Evolutionary conservation across 1,140 invertebrate species (phyloP).

Genomic region (Adoxophyes honmai): DNA sequence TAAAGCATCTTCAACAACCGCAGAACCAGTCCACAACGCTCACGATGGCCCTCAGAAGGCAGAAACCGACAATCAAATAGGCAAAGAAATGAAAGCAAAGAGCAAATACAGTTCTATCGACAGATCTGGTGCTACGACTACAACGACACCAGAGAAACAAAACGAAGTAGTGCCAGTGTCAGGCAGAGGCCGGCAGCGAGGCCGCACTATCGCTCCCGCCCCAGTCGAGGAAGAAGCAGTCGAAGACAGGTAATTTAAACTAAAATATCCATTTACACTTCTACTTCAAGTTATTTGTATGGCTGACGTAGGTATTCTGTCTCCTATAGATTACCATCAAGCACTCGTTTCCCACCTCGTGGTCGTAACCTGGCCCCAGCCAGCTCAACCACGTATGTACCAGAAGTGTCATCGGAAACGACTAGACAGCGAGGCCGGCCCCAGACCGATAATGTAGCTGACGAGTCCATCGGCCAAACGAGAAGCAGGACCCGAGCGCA

Average conservation of each 20-base stretch:
- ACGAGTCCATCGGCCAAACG: slow-evolving; percentile 68
- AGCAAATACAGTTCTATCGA: slow-evolving; percentile 84
- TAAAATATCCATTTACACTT: background rate
- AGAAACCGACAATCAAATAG: slow-evolving; percentile 68
- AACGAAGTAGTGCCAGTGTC: slow-evolving; percentile 83
- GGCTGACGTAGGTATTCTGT: slow-evolving; percentile 17
- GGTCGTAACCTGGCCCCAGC: slow-evolving; percentile 78
- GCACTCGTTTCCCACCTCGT: slow-evolving; percentile 87
- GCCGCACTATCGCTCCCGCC: slow-evolving; percentile 77
- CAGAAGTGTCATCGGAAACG: slow-evolving; percentile 55
- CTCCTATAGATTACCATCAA: slow-evolving; percentile 82
- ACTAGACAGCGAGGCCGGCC: slow-evolving; percentile 72
- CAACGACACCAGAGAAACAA: slow-evolving; percentile 75
- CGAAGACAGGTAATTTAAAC: slow-evolving; percentile 70
- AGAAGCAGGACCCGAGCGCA: slow-evolving; percentile 70
- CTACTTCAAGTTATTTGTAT: slow-evolving; percentile 12
- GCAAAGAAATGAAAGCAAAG: slow-evolving; percentile 63
- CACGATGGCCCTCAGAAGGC: slow-evolving; percentile 79
- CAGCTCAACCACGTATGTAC: slow-evolving; percentile 47
- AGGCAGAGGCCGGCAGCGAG: slow-evolving; percentile 75
- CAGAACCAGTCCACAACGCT: slow-evolving; percentile 62
- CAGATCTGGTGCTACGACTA: slow-evolving; percentile 74
- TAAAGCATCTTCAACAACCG: slow-evolving; percentile 43
- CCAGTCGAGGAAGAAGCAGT: slow-evolving; percentile 76
- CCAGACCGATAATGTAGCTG: slow-evolving; percentile 65